Percentiles rank a stretch among this genome's conserved stretches.
These are phyloP conservation scores for Operophtera brumata DNA, from an alignment of 2,888 invertebrate genomes.

Conservation along the genomic window DNA sequence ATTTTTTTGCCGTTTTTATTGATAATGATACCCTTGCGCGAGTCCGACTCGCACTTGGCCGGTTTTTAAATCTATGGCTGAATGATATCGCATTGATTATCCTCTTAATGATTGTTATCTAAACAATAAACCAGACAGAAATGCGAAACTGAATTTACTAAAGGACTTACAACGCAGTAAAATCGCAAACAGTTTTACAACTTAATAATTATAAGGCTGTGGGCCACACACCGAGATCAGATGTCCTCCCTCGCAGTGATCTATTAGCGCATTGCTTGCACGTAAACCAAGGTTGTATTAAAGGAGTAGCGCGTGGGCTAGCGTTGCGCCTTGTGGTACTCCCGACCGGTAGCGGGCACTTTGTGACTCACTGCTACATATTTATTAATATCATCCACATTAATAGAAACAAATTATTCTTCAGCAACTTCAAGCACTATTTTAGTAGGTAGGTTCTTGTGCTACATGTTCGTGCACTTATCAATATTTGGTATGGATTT, in stretches of 20 bases:
- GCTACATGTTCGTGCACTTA: too few species aligned
- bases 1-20: too few species aligned
- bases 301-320: constrained; percentile 50
- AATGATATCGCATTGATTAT: constrained; percentile 23
- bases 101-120: constrained; percentile 31
- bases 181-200: constrained; percentile 46
- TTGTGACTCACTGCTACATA: constrained; percentile 37
- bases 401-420: too few species aligned
- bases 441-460: too few species aligned
- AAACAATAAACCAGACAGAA: constrained; percentile 38
- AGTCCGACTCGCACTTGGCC: too few species aligned
- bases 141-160: constrained; percentile 40
- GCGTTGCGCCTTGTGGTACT: constrained; percentile 51
- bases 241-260: constrained; percentile 59
- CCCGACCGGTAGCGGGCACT: constrained; percentile 51
- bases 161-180: constrained; percentile 41
- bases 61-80: too few species aligned
- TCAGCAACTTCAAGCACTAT: too few species aligned
- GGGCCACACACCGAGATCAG: constrained; percentile 57
- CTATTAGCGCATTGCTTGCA: constrained; percentile 37
- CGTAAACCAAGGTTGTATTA: constrained; percentile 36
- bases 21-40: too few species aligned
- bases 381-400: background rate
- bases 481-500: too few species aligned
- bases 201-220: constrained; percentile 49